A percentile compares a stretch with the other conserved stretches of the same genome.
phyloP scores from a whole-genome alignment of 2,113 vertebrate species.

The Calidris pygmaea region DNA sequence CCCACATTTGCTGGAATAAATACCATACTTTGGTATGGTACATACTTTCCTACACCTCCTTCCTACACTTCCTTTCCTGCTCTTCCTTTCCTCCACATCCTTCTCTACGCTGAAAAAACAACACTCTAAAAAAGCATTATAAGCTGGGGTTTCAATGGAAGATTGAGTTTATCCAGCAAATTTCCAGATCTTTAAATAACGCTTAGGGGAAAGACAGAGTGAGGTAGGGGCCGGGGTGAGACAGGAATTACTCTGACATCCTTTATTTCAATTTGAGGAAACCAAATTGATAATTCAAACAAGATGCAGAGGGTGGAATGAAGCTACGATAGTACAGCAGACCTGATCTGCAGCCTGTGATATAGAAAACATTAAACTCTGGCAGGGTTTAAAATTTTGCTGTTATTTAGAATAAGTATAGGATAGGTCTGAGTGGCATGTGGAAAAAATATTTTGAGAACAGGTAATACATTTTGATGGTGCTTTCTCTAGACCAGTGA shows the following conservation, averaged over 20 bases:
- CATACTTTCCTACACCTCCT: background rate
- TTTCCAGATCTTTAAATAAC: background rate
- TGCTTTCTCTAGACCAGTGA: background rate
- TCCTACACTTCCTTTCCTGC: background rate
- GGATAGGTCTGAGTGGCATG: background rate
- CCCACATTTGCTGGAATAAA: background rate
- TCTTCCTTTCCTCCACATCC: background rate
- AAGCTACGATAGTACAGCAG: background rate
- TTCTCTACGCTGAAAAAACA: background rate
- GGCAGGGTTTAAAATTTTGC: background rate
- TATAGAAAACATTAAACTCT: background rate
- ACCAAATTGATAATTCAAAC: background rate
- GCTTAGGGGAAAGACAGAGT: background rate
- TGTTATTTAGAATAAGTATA: background rate
- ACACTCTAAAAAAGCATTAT: background rate
- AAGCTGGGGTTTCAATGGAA: background rate
- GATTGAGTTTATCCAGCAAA: background rate
- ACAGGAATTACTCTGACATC: background rate
- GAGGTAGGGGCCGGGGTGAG: background rate
- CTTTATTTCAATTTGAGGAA: background rate
- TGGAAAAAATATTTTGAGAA: background rate
- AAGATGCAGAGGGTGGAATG: background rate
- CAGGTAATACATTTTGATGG: background rate
- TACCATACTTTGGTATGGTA: background rate
- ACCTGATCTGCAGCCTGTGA: background rate